These are phyloP conservation scores for Antitype chi DNA, from an alignment of 2,888 invertebrate species.

Conservation along the genomic window DNA sequence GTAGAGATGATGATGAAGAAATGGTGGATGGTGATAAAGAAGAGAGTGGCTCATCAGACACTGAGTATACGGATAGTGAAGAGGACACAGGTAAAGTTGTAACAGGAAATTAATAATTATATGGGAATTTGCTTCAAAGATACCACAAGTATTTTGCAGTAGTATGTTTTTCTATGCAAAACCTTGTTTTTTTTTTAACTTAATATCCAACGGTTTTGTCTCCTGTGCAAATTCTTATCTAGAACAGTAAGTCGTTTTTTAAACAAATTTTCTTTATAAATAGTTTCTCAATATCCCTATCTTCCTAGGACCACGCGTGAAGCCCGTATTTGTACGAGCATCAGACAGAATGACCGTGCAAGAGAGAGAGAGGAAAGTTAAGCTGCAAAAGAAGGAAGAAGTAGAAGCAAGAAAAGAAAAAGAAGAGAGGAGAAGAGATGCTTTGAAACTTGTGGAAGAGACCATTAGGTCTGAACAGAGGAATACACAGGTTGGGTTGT, in stretches of 20 bases:
- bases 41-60: constrained; percentile 94
- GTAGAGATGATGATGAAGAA: constrained; percentile 94
- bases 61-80: constrained; percentile 96
- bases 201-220: not conserved
- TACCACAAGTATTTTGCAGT: not conserved
- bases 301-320: constrained; percentile 94
- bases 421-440: constrained; percentile 97
- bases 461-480: constrained; percentile 95
- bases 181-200: not conserved
- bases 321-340: constrained; percentile 98
- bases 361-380: constrained; percentile 97
- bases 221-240: not conserved
- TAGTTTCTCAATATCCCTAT: not conserved
- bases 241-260: not conserved
- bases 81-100: constrained; percentile 93
- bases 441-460: constrained; percentile 97
- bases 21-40: constrained; percentile 92
- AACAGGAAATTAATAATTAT: not conserved
- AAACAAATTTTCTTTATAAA: not conserved
- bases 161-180: not conserved
- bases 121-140: not conserved
- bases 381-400: constrained; percentile 96
- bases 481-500: constrained; percentile 86
- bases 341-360: constrained; percentile 98
- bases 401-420: constrained; percentile 95